Conservation (phyloP, 2,113 vertebrate genomes). For the Clarias macrocephalus region DNA sequence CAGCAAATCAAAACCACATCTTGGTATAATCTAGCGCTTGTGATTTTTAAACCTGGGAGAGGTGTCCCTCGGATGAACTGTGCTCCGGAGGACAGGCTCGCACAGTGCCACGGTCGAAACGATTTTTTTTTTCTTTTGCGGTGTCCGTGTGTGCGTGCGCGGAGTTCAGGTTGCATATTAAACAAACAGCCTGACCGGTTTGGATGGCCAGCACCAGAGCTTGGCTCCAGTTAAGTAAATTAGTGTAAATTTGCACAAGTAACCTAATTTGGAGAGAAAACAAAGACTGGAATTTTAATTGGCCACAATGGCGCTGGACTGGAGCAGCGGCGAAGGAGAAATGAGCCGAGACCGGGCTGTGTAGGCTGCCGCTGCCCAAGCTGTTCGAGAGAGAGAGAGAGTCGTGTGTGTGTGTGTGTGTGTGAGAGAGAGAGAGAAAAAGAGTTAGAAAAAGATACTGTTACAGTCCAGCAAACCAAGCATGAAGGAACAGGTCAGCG, state of each 20-base stretch:
- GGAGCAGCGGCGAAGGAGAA: conserved; percentile 57
- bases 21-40: conserved; percentile 53
- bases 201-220: conserved; percentile 60
- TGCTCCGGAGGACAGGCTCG: conserved; percentile 44
- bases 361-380: conserved; percentile 55
- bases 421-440: not conserved
- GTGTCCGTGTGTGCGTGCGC: conserved; percentile 31
- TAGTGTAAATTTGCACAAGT: conserved; percentile 76
- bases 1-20: conserved; percentile 60
- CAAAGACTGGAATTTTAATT: conserved; percentile 75
- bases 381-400: conserved; percentile 44
- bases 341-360: conserved; percentile 68
- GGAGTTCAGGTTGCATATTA: conserved; percentile 74
- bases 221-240: conserved; percentile 73
- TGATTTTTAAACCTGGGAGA: conserved; percentile 49
- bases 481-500: conserved; percentile 55
- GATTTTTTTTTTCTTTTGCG: conserved; percentile 21
- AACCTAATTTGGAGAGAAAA: conserved; percentile 77
- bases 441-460: conserved; percentile 40
- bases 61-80: conserved; percentile 56
- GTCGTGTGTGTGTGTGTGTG: conserved; percentile 33
- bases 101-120: conserved; percentile 48
- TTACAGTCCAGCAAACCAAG: conserved; percentile 54
- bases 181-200: conserved; percentile 68
- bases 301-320: conserved; percentile 64